Conservation (phyloP, 2,113 vertebrate species). For the Cyprinodon tularosa region DNA sequence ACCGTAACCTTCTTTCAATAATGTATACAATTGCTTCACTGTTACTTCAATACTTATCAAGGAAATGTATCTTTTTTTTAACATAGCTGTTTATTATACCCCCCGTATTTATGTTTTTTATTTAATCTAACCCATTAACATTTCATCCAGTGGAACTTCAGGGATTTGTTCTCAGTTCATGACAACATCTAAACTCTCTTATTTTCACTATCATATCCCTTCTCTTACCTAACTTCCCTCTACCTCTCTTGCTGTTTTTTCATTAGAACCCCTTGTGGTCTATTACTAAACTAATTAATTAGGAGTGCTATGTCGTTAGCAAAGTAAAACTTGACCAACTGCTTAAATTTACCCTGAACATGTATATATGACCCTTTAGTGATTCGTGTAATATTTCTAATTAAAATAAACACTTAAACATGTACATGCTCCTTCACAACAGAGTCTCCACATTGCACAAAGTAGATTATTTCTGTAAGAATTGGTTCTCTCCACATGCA, state of each 20-base stretch:
- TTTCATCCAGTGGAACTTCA: conserved; percentile 10
- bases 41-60: neutral
- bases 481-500: conserved; percentile 20
- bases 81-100: neutral
- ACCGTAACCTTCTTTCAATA: neutral
- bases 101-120: neutral
- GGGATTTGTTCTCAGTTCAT: conserved; percentile 35
- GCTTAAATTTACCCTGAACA: neutral
- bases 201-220: conserved; percentile 53
- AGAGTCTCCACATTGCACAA: conserved; percentile 2
- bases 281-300: conserved; percentile 12
- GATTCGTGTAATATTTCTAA: neutral
- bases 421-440: neutral
- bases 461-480: neutral
- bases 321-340: conserved; percentile 1
- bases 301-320: conserved; percentile 16
- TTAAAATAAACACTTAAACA: neutral
- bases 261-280: conserved; percentile 42
- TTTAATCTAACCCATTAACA: conserved; percentile 24
- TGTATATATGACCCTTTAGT: neutral
- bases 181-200: conserved; percentile 40
- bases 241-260: conserved; percentile 27
- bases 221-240: conserved; percentile 40
- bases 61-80: neutral
- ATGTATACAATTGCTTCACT: neutral